phyloP scores from a whole-genome alignment of 1,140 invertebrate species.

The Wasmannia auropunctata region DNA sequence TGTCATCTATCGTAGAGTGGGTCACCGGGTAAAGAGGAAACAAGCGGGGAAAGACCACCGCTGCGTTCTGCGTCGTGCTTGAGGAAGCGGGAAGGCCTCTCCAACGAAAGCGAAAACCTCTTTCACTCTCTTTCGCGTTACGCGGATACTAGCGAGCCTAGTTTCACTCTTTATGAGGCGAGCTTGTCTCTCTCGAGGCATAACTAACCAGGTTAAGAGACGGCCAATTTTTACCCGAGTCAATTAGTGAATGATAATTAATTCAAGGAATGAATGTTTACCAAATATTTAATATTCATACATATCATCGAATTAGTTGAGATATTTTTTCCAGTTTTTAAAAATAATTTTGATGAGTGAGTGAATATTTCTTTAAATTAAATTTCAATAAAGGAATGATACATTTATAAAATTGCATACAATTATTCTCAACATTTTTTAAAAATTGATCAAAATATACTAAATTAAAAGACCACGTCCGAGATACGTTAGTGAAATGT shows the following conservation, averaged over 20 bases:
- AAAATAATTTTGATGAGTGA: neutral
- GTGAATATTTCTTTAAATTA: neutral
- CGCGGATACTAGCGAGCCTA: slow-evolving; percentile 44
- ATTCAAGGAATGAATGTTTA: neutral
- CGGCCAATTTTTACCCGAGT: neutral
- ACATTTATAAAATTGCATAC: neutral
- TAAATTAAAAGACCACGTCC: neutral
- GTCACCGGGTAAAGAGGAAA: slow-evolving; percentile 68
- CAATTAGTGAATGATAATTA: neutral
- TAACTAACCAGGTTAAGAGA: slow-evolving; percentile 38
- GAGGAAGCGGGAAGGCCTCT: slow-evolving; percentile 70
- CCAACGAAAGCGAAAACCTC: slow-evolving; percentile 81
- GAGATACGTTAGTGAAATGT: neutral
- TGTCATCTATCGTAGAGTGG: slow-evolving; percentile 49
- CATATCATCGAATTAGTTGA: neutral
- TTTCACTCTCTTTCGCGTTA: slow-evolving; percentile 75
- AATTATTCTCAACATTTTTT: neutral
- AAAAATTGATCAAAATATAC: neutral
- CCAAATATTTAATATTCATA: neutral
- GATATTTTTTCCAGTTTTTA: neutral
- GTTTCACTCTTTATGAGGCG: slow-evolving; percentile 66
- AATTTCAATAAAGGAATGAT: neutral
- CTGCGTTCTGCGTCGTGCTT: slow-evolving; percentile 26
- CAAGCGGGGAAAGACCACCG: slow-evolving; percentile 40
- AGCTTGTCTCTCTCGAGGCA: slow-evolving; percentile 26